These are phyloP conservation scores for Hypocryptadius cinnamomeus DNA, from an alignment of 2,113 vertebrate genomes.

Conservation along the genomic window DNA sequence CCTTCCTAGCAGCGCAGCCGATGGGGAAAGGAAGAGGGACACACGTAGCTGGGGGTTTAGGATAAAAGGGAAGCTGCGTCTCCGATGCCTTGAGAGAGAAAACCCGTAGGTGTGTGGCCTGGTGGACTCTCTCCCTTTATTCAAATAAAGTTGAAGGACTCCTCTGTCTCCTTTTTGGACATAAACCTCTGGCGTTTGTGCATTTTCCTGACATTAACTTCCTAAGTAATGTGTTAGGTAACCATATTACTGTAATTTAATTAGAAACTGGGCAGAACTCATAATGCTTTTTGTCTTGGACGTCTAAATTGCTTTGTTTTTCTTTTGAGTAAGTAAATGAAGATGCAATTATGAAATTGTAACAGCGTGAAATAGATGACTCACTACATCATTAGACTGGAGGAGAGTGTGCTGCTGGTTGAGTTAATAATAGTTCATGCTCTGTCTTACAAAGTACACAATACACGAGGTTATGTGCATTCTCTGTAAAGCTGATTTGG, in stretches of 20 bases:
- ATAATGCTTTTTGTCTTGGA: background rate
- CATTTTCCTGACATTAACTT: background rate
- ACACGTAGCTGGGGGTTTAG: background rate
- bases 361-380: background rate
- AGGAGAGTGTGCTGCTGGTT: background rate
- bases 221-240: background rate
- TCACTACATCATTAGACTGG: background rate
- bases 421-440: background rate
- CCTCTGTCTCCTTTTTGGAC: background rate
- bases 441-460: background rate
- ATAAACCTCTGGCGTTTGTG: background rate
- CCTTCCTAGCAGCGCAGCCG: background rate
- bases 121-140: background rate
- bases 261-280: background rate
- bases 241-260: background rate
- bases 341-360: background rate
- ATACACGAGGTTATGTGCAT: background rate
- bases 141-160: background rate
- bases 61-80: background rate
- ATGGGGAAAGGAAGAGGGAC: background rate
- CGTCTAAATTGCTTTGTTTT: background rate
- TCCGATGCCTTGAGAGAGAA: background rate
- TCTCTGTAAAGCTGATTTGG: background rate
- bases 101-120: accelerated
- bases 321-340: background rate